Percentiles rank a stretch among this genome's conserved stretches.
These are phyloP conservation scores for Herpetotheres cachinnans DNA, from an alignment of 2,113 vertebrate genomes.

Conservation along the genomic window DNA sequence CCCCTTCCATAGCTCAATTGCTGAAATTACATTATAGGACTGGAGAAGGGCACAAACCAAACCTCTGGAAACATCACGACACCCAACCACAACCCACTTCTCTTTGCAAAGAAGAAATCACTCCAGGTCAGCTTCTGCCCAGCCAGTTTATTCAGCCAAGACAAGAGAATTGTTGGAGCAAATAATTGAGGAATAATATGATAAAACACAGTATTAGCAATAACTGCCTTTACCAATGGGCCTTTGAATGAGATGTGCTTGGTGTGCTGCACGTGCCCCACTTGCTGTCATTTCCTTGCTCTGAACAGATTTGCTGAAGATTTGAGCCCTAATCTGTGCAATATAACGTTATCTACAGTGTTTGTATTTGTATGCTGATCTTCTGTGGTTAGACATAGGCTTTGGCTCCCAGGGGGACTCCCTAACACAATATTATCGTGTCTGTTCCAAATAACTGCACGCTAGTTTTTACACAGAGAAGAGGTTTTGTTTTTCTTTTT, in stretches of 20 bases:
- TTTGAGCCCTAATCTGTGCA: slow-evolving; percentile 20
- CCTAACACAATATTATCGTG: neutral
- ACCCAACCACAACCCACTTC: neutral
- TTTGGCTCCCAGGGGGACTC: neutral
- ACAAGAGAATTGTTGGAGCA: slow-evolving; percentile 17
- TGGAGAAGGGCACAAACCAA: neutral
- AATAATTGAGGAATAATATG: slow-evolving; percentile 14
- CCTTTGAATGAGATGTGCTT: neutral
- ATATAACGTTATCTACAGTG: neutral
- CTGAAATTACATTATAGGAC: neutral
- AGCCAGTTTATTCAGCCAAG: neutral
- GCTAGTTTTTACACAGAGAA: neutral
- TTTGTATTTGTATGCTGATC: neutral
- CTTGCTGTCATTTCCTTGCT: slow-evolving; percentile 11
- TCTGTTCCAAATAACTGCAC: neutral
- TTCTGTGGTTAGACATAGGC: neutral
- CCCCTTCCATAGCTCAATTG: neutral
- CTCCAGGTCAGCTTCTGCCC: neutral
- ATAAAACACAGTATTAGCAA: slow-evolving; percentile 1
- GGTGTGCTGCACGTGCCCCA: neutral
- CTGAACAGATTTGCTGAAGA: slow-evolving; percentile 22
- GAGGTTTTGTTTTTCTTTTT: neutral
- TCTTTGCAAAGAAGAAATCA: neutral
- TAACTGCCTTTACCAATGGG: neutral
- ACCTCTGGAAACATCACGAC: neutral